These are phyloP conservation scores for Chloroceryle inda DNA, from an alignment of 2,797 vertebrate species.

Conservation along the genomic window DNA sequence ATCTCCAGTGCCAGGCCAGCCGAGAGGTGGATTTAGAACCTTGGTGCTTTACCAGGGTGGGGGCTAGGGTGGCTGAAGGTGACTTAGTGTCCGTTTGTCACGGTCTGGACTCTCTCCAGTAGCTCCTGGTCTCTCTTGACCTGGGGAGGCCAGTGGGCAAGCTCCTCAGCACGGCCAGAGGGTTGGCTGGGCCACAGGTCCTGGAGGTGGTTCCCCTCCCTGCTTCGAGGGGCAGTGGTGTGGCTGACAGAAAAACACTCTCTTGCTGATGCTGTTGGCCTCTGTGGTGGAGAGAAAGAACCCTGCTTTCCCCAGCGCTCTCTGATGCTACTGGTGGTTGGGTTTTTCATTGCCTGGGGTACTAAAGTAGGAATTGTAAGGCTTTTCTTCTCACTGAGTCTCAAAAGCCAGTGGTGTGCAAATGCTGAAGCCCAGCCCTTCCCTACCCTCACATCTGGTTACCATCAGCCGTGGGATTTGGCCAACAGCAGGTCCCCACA, in stretches of 20 bases:
- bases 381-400: not conserved
- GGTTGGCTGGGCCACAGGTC: not conserved
- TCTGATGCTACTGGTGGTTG: not conserved
- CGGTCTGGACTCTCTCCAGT: not conserved
- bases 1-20: not conserved
- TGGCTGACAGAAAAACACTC: not conserved
- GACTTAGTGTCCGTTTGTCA: not conserved
- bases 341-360: not conserved
- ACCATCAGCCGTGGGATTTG: not conserved
- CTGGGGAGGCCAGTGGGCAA: not conserved
- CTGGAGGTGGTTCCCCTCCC: not conserved
- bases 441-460: not conserved
- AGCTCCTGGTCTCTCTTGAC: too few species aligned
- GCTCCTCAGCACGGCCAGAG: not conserved
- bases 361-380: not conserved
- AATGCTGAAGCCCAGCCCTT: not conserved
- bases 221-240: not conserved
- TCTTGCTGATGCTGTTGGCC: fast-evolving
- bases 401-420: not conserved
- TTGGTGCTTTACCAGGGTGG: not conserved
- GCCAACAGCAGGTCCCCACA: not conserved
- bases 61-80: not conserved
- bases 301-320: not conserved
- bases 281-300: not conserved
- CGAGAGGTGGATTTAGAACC: not conserved